Evolutionary conservation across 2,113 vertebrate species (phyloP).

Genomic region (Alligator mississippiensis): DNA sequence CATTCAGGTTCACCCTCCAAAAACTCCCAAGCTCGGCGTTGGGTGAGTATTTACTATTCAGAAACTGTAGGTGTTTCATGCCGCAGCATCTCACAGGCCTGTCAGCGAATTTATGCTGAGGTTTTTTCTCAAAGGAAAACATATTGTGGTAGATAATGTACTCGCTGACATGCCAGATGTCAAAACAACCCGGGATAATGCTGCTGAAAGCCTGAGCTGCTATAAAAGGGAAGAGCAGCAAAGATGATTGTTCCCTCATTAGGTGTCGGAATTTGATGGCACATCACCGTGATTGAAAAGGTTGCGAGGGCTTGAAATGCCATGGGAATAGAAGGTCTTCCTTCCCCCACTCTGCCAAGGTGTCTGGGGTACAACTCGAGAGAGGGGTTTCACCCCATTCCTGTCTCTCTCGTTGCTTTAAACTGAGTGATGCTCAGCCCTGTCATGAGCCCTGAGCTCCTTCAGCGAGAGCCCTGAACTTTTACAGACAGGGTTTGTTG

Average conservation of each 20-base stretch:
- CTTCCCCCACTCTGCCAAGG: neutral
- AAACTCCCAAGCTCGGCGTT: neutral
- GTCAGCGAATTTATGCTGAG: constrained; percentile 33
- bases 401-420: neutral
- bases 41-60: neutral
- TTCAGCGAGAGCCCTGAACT: neutral
- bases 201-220: constrained; percentile 58
- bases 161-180: constrained; percentile 59
- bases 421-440: neutral
- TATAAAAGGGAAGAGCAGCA: constrained; percentile 9
- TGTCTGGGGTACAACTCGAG: neutral
- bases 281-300: neutral
- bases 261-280: constrained; percentile 55
- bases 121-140: constrained; percentile 36
- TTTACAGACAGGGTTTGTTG: too few relatives aligned
- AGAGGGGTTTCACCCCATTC: neutral
- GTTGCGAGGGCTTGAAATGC: neutral
- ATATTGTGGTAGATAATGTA: constrained; percentile 53
- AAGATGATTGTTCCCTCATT: constrained; percentile 35
- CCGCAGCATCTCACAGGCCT: constrained; percentile 7
- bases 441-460: neutral
- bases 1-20: neutral
- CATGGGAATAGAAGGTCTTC: neutral
- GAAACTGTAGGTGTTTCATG: neutral
- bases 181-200: constrained; percentile 63